Percentiles rank a stretch among this genome's conserved stretches.
Evolutionary conservation across 2,113 vertebrate genomes (phyloP).

Genomic region (Trochalopteron elliotii): DNA sequence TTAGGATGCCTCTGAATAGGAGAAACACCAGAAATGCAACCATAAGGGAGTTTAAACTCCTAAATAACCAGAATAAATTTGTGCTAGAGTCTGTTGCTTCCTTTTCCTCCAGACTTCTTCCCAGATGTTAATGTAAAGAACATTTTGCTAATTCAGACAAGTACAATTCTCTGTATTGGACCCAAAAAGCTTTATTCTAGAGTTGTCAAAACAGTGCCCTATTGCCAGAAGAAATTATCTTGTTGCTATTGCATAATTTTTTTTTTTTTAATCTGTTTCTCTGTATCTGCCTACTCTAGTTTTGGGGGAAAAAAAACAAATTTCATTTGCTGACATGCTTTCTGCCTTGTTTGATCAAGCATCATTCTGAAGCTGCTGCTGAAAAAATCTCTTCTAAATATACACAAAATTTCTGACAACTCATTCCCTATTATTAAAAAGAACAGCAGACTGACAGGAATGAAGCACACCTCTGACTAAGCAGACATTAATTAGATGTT

Average conservation of each 20-base stretch:
- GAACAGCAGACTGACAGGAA: not conserved
- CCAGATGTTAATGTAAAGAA: not conserved
- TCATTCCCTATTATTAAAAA: not conserved
- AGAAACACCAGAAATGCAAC: not conserved
- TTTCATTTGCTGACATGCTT: constrained; percentile 44
- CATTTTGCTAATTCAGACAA: constrained; percentile 26
- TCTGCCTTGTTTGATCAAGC: constrained; percentile 26
- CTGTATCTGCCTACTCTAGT: constrained; percentile 33
- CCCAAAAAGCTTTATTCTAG: constrained; percentile 41
- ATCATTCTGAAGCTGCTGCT: not conserved
- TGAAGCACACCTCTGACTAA: not conserved
- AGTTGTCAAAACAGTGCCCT: constrained; percentile 56
- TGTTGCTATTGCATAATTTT: constrained; percentile 13
- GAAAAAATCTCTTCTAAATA: constrained; percentile 25
- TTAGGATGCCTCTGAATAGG: not conserved
- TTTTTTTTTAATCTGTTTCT: constrained; percentile 56
- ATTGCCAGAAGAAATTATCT: constrained; percentile 58
- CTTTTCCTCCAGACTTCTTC: not conserved
- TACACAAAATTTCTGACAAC: not conserved
- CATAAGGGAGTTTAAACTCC: not conserved
- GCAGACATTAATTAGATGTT: not conserved
- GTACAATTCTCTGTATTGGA: not conserved
- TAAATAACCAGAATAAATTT: not conserved
- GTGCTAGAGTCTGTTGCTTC: not conserved
- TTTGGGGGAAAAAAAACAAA: constrained; percentile 12